phyloP scores from a whole-genome alignment of 2,797 vertebrate species.

The Pampus argenteus region DNA sequence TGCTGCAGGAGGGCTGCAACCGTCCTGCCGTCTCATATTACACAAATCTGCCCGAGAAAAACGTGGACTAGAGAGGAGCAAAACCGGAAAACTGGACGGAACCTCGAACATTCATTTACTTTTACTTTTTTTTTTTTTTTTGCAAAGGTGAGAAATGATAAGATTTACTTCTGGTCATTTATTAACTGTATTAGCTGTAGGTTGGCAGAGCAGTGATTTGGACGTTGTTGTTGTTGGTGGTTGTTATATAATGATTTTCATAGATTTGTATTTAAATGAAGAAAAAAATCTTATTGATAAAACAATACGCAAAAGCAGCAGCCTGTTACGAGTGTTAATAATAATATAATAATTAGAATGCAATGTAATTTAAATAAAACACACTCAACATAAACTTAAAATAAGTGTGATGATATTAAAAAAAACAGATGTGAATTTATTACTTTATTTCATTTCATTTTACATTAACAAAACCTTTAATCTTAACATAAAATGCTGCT shows the following conservation, averaged over 20 bases:
- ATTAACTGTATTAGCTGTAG: not conserved
- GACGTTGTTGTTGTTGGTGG: not conserved
- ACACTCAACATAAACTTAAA: not conserved
- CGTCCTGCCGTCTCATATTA: constrained; percentile 72
- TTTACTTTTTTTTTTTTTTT: constrained; percentile 9
- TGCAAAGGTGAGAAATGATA: constrained; percentile 65
- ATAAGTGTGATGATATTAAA: not conserved
- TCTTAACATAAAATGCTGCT: not conserved
- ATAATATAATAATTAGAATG: not conserved
- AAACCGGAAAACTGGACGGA: constrained; percentile 27
- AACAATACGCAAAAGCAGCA: not conserved
- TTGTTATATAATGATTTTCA: not conserved
- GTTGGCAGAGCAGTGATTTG: not conserved
- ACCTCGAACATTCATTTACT: not conserved
- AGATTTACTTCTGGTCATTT: not conserved
- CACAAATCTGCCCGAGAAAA: constrained; percentile 50
- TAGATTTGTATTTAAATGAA: not conserved
- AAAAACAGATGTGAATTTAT: not conserved
- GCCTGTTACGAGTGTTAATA: not conserved
- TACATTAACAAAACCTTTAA: not conserved
- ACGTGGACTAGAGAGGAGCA: constrained; percentile 15
- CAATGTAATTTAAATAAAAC: not conserved
- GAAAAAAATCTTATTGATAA: not conserved
- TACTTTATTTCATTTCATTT: not conserved
- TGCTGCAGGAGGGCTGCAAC: constrained; percentile 61